Percentiles rank a stretch among this genome's conserved stretches.
These are phyloP conservation scores for Clinocottus analis DNA, from an alignment of 2,113 vertebrate species.

Conservation along the genomic window DNA sequence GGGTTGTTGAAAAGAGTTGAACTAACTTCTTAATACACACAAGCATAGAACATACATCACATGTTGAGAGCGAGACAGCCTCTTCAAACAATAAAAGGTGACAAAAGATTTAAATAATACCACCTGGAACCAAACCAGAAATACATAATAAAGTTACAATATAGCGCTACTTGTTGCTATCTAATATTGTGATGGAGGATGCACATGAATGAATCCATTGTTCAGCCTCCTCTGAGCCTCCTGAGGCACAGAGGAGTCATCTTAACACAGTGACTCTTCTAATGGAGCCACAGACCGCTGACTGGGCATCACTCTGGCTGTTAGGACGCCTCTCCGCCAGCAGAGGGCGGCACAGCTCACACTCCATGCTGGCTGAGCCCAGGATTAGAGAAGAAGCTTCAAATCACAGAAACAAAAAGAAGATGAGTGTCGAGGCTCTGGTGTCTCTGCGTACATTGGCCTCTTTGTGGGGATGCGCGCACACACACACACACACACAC, in stretches of 20 bases:
- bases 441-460: conserved; percentile 45
- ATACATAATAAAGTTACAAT: not conserved
- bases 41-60: not conserved
- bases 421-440: conserved; percentile 26
- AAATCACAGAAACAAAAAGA: conserved; percentile 25
- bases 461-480: conserved; percentile 47
- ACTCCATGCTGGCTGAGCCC: not conserved
- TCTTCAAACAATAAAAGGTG: not conserved
- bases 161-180: not conserved
- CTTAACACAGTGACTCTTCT: not conserved
- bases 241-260: not conserved
- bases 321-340: conserved; percentile 43
- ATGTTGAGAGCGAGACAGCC: not conserved
- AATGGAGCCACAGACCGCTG: not conserved
- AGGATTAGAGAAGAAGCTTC: conserved; percentile 19
- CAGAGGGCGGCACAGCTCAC: conserved; percentile 74
- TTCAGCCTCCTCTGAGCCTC: too few species aligned
- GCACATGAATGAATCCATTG: too few species aligned
- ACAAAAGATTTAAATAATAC: not conserved
- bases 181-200: not conserved
- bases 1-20: too few species aligned
- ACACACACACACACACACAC: conserved; percentile 5
- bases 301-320: not conserved
- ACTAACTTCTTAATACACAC: not conserved
- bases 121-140: not conserved